Evolutionary conservation across 2,888 invertebrate genomes (phyloP).

Genomic region (Melinaea marsaeus): DNA sequence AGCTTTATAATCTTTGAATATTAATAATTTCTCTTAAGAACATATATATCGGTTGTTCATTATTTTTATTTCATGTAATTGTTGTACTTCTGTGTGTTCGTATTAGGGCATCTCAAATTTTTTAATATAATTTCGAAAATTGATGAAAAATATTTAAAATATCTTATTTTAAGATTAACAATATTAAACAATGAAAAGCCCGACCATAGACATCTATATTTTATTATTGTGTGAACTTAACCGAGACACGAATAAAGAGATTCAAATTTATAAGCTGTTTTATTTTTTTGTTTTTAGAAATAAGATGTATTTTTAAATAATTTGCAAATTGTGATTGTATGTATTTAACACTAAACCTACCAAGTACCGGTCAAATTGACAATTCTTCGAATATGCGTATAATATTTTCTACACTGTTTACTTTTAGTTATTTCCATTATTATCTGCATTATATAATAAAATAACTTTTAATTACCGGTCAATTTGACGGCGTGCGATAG

Average conservation of each 20-base stretch:
- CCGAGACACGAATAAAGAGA: conserved; percentile 50
- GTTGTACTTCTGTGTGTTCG: conserved; percentile 6
- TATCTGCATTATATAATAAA: too few species aligned
- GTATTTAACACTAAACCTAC: too few species aligned
- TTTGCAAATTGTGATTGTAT: too few species aligned
- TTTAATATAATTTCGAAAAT: too few species aligned
- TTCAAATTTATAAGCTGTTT: conserved; percentile 35
- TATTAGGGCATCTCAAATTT: not conserved
- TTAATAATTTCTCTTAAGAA: not conserved
- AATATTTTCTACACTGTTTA: too few species aligned
- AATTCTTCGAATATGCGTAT: too few species aligned
- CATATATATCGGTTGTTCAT: conserved; percentile 19
- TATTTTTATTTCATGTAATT: conserved; percentile 23
- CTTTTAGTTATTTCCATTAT: too few species aligned
- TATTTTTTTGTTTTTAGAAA: conserved; percentile 6
- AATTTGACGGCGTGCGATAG: too few species aligned
- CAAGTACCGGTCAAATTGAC: too few species aligned
- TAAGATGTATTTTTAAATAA: not conserved
- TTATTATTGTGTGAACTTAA: conserved; percentile 48
- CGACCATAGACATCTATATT: conserved; percentile 51
- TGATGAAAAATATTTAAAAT: not conserved
- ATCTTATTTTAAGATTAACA: not conserved
- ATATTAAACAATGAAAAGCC: conserved; percentile 36
- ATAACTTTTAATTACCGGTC: too few species aligned
- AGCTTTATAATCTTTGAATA: not conserved